These are phyloP conservation scores for Tetranychus piercei DNA, from an alignment of 2,888 invertebrate genomes.

Conservation along the genomic window DNA sequence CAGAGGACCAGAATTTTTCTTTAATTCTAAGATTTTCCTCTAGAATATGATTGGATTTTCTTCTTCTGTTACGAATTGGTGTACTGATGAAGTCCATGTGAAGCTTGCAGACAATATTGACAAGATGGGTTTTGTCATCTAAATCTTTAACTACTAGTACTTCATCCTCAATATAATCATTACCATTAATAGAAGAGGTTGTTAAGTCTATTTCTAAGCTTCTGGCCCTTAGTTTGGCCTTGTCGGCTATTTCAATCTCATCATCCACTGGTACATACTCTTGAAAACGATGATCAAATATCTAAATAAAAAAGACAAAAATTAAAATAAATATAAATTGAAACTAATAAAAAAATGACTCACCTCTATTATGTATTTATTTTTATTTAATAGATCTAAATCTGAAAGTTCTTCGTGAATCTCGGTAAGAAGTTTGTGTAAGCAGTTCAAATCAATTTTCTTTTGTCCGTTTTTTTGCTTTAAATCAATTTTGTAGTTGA, in stretches of 20 bases:
- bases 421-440: background rate
- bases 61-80: background rate
- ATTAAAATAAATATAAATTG: background rate
- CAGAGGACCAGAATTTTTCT: background rate
- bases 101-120: background rate
- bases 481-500: background rate
- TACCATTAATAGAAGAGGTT: background rate
- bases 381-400: background rate
- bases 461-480: background rate
- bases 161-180: background rate
- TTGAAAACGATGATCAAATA: background rate
- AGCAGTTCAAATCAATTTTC: background rate
- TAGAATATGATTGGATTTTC: background rate
- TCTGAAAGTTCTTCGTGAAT: background rate
- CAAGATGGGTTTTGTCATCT: background rate
- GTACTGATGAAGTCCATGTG: background rate
- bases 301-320: background rate
- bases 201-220: background rate
- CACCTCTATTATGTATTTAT: background rate
- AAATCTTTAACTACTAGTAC: background rate
- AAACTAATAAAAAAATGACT: background rate
- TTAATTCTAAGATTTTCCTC: background rate
- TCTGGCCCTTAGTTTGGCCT: background rate
- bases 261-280: background rate
- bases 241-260: background rate